Evolutionary conservation across 2,797 vertebrate genomes (phyloP), one percentile per base, ranked within the genome.

Genomic region (Poecilia velifera): DNA sequence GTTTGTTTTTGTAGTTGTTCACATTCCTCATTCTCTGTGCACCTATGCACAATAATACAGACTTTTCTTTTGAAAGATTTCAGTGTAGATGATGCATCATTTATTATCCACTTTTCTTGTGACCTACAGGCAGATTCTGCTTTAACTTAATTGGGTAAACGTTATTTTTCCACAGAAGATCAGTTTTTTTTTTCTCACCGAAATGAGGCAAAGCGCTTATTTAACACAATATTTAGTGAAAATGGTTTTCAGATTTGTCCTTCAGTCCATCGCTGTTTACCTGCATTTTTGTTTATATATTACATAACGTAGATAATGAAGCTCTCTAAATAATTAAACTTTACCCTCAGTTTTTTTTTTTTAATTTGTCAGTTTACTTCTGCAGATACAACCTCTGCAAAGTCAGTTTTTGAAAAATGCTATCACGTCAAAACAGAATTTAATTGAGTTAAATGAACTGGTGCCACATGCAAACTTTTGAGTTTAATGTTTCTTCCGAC

Each of bases 401-500:
- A 45, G 41, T 28, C 25, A 14, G 1, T 28, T 71, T 71, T n/a
- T 45, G 68, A 2, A 46, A 45, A 45, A 45, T 45, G 22, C 66
- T 28, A 7, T 71, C 36, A 13, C 12, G 6, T 25, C 9, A 25
- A 25, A 41, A 25, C 1, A 68, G 16, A 28, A n/a, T 46, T 46
- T 28, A 18, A 46, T 45, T 14, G 5, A 13, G 22, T 71, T 71
- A 45, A 45, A 45, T 45, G 25, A 45, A 28, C 36, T 62, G 22
- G n/a, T 55, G 49, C 77, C 22, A 18, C 71, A 73, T 75, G 83
- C 84, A 28, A 87, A 76, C 76, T 66, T 86, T 81, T 81, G 71
- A 89, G 83, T 90, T 81, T 16, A 74, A 36, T 79, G 78, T 87
- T 86, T 86, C 51, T 77, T 82, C 18, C 3, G 20, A 10, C 28